phyloP scores from a whole-genome alignment of 1,140 invertebrate genomes.

The Grapholita molesta region DNA sequence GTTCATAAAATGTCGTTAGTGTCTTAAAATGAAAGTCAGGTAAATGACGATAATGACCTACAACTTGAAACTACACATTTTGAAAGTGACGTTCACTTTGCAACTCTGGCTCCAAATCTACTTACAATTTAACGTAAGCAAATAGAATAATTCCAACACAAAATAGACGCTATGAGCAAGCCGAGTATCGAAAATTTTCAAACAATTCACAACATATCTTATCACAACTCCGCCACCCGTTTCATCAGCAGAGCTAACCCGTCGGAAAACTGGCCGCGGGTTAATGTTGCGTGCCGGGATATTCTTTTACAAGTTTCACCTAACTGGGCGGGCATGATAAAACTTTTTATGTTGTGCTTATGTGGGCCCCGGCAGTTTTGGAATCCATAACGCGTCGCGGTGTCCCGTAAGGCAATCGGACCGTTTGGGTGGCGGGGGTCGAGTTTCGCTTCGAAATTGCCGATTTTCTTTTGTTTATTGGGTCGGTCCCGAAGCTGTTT shows the following conservation, averaged over 20 bases:
- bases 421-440: conserved; percentile 21
- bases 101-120: too few species aligned
- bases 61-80: too few species aligned
- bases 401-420: conserved; percentile 31
- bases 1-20: too few species aligned
- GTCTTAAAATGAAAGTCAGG: too few species aligned
- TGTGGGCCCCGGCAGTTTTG: conserved; percentile 52
- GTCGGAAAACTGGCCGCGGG: conserved; percentile 45
- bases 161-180: too few species aligned
- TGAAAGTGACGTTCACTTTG: too few species aligned
- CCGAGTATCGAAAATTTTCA: too few species aligned
- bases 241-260: conserved; percentile 33
- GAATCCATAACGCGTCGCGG: conserved; percentile 50
- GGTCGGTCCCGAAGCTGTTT: neutral
- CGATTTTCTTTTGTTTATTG: conserved; percentile 10
- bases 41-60: too few species aligned
- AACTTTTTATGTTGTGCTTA: conserved; percentile 72
- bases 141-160: too few species aligned
- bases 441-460: neutral
- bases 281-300: conserved; percentile 63
- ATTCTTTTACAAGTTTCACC: conserved; percentile 57
- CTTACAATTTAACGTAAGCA: too few species aligned
- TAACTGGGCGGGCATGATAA: conserved; percentile 56
- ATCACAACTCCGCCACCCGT: conserved; percentile 16
- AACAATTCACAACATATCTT: conserved; percentile 15